Conservation (phyloP, 2,888 invertebrate species). For the Dryadula phaetusa region DNA sequence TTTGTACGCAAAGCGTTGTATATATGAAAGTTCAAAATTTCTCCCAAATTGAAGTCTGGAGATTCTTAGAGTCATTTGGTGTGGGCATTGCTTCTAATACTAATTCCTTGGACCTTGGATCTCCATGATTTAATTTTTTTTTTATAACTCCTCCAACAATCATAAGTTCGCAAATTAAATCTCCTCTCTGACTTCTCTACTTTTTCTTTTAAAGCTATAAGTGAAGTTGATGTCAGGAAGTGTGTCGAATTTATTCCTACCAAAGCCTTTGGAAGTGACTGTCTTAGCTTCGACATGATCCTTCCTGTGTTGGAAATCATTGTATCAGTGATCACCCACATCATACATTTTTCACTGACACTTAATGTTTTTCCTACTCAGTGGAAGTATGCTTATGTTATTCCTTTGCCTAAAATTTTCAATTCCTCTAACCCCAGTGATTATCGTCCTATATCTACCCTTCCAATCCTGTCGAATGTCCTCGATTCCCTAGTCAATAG, state of each 20-base stretch:
- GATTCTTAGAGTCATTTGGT: conserved; percentile 10
- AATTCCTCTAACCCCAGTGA: too few species aligned
- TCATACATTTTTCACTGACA: neutral
- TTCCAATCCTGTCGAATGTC: too few species aligned
- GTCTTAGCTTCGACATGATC: too few species aligned
- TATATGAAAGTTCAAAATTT: neutral
- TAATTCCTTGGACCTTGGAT: neutral
- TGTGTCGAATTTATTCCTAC: too few species aligned
- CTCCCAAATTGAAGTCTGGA: neutral
- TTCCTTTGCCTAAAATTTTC: too few species aligned
- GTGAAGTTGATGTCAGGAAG: neutral
- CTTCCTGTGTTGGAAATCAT: too few species aligned
- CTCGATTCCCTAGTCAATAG: too few species aligned
- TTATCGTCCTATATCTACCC: too few species aligned
- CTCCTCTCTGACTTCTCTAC: neutral
- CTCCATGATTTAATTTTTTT: too few species aligned
- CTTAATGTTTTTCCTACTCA: neutral
- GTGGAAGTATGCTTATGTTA: neutral
- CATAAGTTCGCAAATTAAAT: neutral
- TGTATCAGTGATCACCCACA: too few species aligned
- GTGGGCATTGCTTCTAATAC: neutral
- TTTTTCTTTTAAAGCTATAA: neutral
- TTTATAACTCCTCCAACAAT: neutral
- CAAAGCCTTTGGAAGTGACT: too few species aligned
- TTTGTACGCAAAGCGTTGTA: neutral